Conservation (phyloP, 2,888 invertebrate species). For the Zaprionus obscuricornis region DNA sequence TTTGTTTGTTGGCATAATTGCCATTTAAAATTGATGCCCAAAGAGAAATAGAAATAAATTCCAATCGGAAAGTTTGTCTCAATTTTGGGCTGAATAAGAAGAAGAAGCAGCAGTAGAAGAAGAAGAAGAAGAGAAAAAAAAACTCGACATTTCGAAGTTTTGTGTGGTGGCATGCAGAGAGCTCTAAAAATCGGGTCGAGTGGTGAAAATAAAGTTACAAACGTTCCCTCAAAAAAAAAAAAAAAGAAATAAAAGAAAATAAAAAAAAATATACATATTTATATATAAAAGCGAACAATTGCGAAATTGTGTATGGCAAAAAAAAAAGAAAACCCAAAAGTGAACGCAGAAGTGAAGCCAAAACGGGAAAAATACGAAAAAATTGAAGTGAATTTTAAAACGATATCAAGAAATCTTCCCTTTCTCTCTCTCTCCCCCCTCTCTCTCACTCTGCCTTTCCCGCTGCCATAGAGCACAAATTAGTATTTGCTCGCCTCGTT, state of each 20-base stretch:
- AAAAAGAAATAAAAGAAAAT: constrained; percentile 39
- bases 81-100: too few relatives aligned
- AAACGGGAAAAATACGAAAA: constrained; percentile 1
- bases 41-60: too few relatives aligned
- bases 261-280: too few relatives aligned
- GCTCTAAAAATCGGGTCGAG: constrained; percentile 64
- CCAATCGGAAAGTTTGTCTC: too few relatives aligned
- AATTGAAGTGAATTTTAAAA: too few relatives aligned
- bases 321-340: constrained; percentile 8
- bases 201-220: constrained; percentile 69
- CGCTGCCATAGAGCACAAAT: background rate
- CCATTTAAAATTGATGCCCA: too few relatives aligned
- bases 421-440: too few relatives aligned
- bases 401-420: too few relatives aligned
- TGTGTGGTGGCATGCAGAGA: constrained; percentile 49
- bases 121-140: constrained; percentile 24
- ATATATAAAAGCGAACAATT: constrained; percentile 14
- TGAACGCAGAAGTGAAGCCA: constrained; percentile 32
- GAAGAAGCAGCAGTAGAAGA: background rate
- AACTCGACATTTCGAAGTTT: constrained; percentile 53
- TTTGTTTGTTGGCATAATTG: too few relatives aligned
- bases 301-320: constrained; percentile 29
- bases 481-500: constrained; percentile 1
- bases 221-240: constrained; percentile 35
- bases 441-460: too few relatives aligned